phyloP scores from a whole-genome alignment of 2,113 vertebrate species.

The Hystrix cristata region DNA sequence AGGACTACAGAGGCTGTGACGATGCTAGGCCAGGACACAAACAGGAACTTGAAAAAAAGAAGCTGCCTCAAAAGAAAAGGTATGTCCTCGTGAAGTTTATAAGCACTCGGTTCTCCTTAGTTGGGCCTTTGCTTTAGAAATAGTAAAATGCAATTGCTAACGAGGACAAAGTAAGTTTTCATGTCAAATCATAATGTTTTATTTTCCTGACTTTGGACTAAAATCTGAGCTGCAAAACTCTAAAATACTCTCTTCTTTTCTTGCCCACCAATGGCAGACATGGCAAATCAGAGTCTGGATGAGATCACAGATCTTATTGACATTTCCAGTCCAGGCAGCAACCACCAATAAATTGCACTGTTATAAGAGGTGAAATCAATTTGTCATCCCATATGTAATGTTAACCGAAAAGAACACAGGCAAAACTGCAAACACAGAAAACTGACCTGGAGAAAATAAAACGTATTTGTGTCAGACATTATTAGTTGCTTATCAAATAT shows the following conservation, averaged over 20 bases:
- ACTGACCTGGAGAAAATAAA: neutral
- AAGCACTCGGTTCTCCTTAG: neutral
- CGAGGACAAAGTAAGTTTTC: neutral
- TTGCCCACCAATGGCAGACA: neutral
- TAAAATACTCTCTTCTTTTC: neutral
- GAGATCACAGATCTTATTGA: neutral
- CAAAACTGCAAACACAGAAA: neutral
- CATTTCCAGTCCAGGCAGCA: neutral
- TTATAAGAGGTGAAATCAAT: neutral
- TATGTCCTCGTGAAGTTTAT: neutral
- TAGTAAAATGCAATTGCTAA: neutral
- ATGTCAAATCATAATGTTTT: conserved; percentile 13
- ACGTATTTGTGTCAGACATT: neutral
- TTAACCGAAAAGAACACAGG: neutral
- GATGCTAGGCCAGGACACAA: neutral
- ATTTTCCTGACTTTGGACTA: neutral
- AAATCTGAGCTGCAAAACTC: neutral
- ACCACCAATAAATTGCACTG: neutral
- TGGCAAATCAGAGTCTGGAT: neutral
- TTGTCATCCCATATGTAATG: neutral
- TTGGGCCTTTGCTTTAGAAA: conserved; percentile 43
- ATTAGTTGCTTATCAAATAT: neutral
- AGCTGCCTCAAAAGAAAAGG: neutral
- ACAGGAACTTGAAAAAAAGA: neutral
- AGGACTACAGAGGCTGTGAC: neutral